A percentile compares a stretch with the other conserved stretches of the same genome.
Evolutionary conservation across 1,140 invertebrate genomes (phyloP).

Genomic region (Drosophila simulans): DNA sequence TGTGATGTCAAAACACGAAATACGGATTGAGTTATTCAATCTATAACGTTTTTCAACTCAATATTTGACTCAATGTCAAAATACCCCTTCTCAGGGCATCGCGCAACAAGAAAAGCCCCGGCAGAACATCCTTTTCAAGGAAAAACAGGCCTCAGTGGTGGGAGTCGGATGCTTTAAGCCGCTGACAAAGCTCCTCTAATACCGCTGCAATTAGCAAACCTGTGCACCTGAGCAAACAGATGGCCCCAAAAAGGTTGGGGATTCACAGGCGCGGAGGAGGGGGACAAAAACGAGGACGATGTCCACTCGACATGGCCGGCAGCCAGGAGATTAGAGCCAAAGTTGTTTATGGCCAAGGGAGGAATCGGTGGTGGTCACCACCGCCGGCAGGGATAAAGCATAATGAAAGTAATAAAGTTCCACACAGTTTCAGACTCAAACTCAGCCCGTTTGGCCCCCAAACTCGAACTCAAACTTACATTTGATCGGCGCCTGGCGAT

Average conservation of each 20-base stretch:
- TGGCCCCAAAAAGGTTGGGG: slow-evolving; percentile 27
- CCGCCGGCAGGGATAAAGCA: slow-evolving; percentile 59
- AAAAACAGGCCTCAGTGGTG: too few species aligned
- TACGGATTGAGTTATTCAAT: too few species aligned
- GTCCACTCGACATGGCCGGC: slow-evolving; percentile 39
- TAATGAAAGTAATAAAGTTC: slow-evolving; percentile 82
- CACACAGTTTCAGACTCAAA: slow-evolving; percentile 22
- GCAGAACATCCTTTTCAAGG: not conserved
- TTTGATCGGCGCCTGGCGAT: slow-evolving; percentile 62
- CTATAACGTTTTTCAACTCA: too few species aligned
- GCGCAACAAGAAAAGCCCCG: slow-evolving; percentile 9
- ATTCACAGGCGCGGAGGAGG: not conserved
- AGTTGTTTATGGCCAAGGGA: slow-evolving; percentile 71
- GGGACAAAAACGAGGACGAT: not conserved
- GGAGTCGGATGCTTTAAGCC: slow-evolving; percentile 47
- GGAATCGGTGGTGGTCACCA: slow-evolving; percentile 1
- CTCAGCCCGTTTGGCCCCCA: not conserved
- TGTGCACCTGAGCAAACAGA: slow-evolving; percentile 70
- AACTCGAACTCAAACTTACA: slow-evolving; percentile 9
- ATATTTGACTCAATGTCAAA: not conserved
- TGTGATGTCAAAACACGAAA: too few species aligned
- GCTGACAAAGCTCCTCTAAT: slow-evolving; percentile 78
- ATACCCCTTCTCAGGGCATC: not conserved
- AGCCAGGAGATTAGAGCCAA: slow-evolving; percentile 70
- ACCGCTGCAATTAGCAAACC: slow-evolving; percentile 77